These are phyloP conservation scores for Trogon surrucura DNA, from an alignment of 2,113 vertebrate species.

Conservation along the genomic window DNA sequence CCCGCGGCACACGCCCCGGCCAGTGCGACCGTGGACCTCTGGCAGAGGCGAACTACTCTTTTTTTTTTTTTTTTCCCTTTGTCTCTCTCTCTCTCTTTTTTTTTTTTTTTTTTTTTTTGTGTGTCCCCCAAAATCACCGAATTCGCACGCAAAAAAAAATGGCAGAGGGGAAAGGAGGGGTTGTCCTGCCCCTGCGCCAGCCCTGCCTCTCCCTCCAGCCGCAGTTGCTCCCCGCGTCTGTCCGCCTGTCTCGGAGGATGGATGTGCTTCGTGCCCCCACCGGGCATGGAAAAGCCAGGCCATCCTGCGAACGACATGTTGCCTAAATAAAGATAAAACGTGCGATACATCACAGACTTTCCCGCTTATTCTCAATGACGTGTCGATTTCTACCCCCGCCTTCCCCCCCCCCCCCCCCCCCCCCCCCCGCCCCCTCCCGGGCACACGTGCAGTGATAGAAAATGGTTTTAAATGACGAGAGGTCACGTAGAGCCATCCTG, in stretches of 20 bases:
- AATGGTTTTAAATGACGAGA: slow-evolving; percentile 68
- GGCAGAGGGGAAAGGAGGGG: neutral
- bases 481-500: slow-evolving; percentile 76
- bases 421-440: too few relatives aligned
- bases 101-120: neutral
- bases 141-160: neutral
- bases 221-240: neutral
- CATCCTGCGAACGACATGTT: neutral
- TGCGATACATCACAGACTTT: slow-evolving; percentile 17
- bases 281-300: neutral
- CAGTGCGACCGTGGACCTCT: neutral
- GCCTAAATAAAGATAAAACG: slow-evolving; percentile 41
- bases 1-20: neutral
- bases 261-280: neutral
- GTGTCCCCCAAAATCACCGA: neutral
- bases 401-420: neutral
- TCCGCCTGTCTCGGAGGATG: neutral
- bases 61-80: accelerated
- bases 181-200: neutral
- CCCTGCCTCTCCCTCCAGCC: neutral
- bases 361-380: neutral
- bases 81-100: neutral
- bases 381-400: neutral
- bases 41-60: accelerated
- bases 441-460: slow-evolving; percentile 58